A percentile compares a stretch with the other conserved stretches of the same genome.
phyloP scores from a whole-genome alignment of 2,888 invertebrate genomes.

The Oscheius sp. region DNA sequence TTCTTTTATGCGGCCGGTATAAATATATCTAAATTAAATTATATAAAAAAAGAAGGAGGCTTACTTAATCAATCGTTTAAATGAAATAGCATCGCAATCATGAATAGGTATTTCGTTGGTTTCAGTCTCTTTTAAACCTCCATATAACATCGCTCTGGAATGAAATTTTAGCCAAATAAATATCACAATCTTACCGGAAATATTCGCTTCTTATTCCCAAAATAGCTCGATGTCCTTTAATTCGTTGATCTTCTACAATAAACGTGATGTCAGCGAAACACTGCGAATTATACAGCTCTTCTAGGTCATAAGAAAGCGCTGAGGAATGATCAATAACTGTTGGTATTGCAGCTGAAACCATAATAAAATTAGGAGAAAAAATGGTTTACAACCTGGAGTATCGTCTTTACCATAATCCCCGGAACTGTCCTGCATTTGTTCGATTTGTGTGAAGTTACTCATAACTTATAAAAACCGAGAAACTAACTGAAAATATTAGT shows the following conservation, averaged over 20 bases:
- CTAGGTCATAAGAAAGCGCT: conserved; percentile 86
- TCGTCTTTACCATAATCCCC: background rate
- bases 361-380: background rate
- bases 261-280: conserved; percentile 88
- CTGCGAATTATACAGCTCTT: conserved; percentile 85
- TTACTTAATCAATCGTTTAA: conserved; percentile 47
- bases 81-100: conserved; percentile 61
- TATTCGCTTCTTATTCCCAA: conserved; percentile 95
- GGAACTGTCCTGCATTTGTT: conserved; percentile 1
- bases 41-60: background rate
- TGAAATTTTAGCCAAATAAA: background rate
- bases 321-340: conserved; percentile 81
- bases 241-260: conserved; percentile 79
- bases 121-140: conserved; percentile 80
- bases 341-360: background rate
- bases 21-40: conserved; percentile 85
- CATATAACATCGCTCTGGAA: conserved; percentile 78
- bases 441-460: conserved; percentile 21
- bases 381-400: background rate
- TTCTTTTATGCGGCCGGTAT: conserved; percentile 81
- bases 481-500: background rate
- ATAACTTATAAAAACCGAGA: background rate
- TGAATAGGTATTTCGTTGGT: conserved; percentile 78
- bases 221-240: conserved; percentile 85
- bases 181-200: conserved; percentile 82